Percentiles rank a stretch among this genome's conserved stretches.
phyloP scores from a whole-genome alignment of 2,797 vertebrate genomes.

The Chloroceryle inda region DNA sequence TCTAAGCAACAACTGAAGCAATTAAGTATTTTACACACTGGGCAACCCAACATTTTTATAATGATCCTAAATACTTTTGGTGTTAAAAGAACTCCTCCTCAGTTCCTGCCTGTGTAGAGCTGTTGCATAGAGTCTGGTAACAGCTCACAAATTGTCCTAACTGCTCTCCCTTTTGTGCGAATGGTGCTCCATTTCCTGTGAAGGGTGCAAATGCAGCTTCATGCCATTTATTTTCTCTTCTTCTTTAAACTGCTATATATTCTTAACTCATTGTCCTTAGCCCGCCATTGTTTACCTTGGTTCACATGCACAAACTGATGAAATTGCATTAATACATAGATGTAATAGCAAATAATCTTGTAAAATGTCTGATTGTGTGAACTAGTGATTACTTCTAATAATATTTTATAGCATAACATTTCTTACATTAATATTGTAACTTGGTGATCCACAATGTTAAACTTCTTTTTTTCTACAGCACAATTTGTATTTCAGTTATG shows the following conservation, averaged over 20 bases:
- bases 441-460: neutral
- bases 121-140: neutral
- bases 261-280: neutral
- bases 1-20: neutral
- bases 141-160: conserved; percentile 53
- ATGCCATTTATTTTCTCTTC: conserved; percentile 9
- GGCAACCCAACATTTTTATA: neutral
- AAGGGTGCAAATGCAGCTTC: conserved; percentile 33
- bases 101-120: neutral
- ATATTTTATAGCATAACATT: neutral
- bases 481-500: neutral
- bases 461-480: neutral
- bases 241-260: neutral
- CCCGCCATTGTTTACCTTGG: conserved; percentile 14
- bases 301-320: neutral
- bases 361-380: neutral
- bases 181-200: conserved; percentile 23
- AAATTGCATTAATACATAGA: neutral
- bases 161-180: neutral
- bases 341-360: neutral
- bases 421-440: neutral
- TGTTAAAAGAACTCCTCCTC: conserved; percentile 34
- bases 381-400: neutral
- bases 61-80: neutral
- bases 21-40: neutral